Evolutionary conservation across 2,888 invertebrate species (phyloP), one percentile per base, ranked within the genome.

Genomic region (Mylabris sibirica): DNA sequence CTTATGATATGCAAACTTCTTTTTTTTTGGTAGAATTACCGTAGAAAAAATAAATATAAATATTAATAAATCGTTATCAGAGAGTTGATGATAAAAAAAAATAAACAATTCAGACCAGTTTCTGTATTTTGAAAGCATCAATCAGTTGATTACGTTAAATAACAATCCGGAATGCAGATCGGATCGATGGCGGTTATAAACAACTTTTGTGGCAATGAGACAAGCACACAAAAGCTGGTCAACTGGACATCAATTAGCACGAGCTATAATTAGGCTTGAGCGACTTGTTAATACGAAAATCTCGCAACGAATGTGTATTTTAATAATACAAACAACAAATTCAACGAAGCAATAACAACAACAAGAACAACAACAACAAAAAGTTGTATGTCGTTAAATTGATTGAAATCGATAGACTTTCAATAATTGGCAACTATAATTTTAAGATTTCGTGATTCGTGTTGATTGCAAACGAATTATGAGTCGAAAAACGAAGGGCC

Each of bases 101-200:
- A 53, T 4, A 11, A 53, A 53, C 24, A 3, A 49, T 49, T 12
- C 24, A 24, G 53, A 53, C 60, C 38, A 12, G 34, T 60, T 60
- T 22, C 59, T 44, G 68, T 70, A 71, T 72, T 72, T 70, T 68
- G 69, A 66, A 65, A 63, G 68, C 72, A 68, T 71, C 72, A 72
- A 69, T 72, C 72, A 71, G 70, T 72, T 72, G 60, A 70, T 70
- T 68, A 68, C 72, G 69, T 72, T 72, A 72, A 72, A 70, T 72
- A 70, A 72, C 72, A 72, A 70, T 72, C 70, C 69, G 70, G 70
- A 69, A 72, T 72, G 72, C 71, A 72, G 70, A 72, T 72, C 71
- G 65, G 70, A 65, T 64, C 70, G 68, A 72, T 72, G 71, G 57
- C 59, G 59, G 62, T 63, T 65, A 65, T 65, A 53, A 60, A 59